Evolutionary conservation across 1,140 invertebrate species (phyloP), one percentile per base, ranked within the genome.

Genomic region (Drosophila pectinifera): DNA sequence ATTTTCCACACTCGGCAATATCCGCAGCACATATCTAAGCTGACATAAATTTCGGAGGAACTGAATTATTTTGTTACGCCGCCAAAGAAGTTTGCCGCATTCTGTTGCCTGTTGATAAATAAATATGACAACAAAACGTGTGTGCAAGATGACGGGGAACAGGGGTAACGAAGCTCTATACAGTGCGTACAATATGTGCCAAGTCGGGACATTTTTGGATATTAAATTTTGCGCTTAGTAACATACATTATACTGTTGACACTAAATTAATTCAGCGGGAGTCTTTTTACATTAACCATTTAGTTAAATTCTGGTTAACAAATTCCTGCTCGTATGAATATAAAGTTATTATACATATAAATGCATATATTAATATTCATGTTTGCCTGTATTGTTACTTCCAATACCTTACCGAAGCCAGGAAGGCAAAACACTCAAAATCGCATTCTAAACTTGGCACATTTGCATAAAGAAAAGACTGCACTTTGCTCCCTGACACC

Each of bases 31-130:
- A 67, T 63, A 74, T 74, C 69, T 73, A 49, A 74, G 57, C 39
- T 41, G 41, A 67, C 73, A 76, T 76, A 76, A 76, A 76, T 76
- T 67, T 53, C 20, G 20, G 8, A 14, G 28, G 41, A 49, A 65
- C 34, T 24, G 34, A 75, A 76, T 58, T 49, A 75, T 57, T 75
- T 51, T 75, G 36, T 55, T 65, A 36, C 56, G 72, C 31, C 67
- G 82, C 84, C 83, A 86, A 83, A 83, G 79, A 86, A 86, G 69
- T 88, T 85, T 86, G 56, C 55, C 63, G 83, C 83, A 86, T 70
- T 78, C 56, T 45, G 59, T 36, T 72, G 55, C 43, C 68, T 64
- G 62, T 76, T 78, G 61, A 86, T 88, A 79, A 89, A 83, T 82
- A 83, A 76, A 86, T 83, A 79, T 79, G 75, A 74, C 63, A 81